These are phyloP conservation scores for Neolamprologus toae DNA, from an alignment of 2,113 vertebrate genomes.

Conservation along the genomic window DNA sequence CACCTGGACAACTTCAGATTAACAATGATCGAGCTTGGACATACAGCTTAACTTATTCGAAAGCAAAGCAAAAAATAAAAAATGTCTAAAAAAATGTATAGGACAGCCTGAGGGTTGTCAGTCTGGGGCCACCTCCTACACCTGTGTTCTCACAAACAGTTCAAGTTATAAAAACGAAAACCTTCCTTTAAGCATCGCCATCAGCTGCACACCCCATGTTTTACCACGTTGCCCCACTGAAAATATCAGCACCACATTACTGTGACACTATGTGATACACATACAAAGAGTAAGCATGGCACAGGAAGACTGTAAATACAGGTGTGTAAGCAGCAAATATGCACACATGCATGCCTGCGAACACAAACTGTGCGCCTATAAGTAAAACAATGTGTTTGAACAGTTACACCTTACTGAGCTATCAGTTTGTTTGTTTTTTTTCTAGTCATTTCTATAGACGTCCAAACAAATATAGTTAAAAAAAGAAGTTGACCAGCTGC, in stretches of 20 bases:
- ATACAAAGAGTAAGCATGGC: not conserved
- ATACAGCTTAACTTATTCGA: too few relatives aligned
- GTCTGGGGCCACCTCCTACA: not conserved
- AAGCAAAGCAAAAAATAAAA: too few relatives aligned
- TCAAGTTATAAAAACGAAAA: not conserved
- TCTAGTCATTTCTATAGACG: rapidly evolving
- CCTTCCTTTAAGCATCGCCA: too few relatives aligned
- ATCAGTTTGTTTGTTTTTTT: not conserved
- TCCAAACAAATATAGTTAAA: not conserved
- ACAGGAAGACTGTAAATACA: not conserved
- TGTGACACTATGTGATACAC: not conserved
- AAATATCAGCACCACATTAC: too few relatives aligned
- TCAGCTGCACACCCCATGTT: too few relatives aligned
- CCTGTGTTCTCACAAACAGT: not conserved
- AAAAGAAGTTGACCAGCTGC: not conserved
- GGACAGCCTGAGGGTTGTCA: not conserved
- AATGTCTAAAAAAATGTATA: too few relatives aligned
- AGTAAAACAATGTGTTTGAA: not conserved
- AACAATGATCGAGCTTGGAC: too few relatives aligned
- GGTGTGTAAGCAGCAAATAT: not conserved
- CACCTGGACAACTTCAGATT: too few relatives aligned
- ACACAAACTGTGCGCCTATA: not conserved
- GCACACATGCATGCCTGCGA: not conserved
- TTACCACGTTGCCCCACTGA: too few relatives aligned
- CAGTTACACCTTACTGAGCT: not conserved